Evolutionary conservation across 2,113 vertebrate species (phyloP), one percentile per base, ranked within the genome.

Genomic region (Strix aluco): DNA sequence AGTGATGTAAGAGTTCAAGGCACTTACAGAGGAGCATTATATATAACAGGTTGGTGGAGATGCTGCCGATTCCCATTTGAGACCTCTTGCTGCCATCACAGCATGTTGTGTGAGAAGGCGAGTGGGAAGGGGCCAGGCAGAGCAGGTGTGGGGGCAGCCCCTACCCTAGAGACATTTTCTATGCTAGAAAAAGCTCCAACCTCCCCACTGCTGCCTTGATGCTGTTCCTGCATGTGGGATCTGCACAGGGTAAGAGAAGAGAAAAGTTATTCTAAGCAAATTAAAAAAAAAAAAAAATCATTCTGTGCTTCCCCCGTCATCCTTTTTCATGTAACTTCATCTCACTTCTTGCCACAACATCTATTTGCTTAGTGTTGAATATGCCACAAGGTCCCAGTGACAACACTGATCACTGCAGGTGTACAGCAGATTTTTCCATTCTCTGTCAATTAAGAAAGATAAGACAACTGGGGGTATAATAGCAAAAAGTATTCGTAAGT

Each of bases 71-170:
- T 73, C 14, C 32, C 49, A 25, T 15, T 19, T 17, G 40, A 44
- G 83, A 38, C 16, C 22, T 66, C 19, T 26, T 38, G 29, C 34
- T 0, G 1, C 9, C 2, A 0, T 25, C 13, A 6, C 27, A n/a
- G 13, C 22, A 44, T 0, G 2, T 40, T 30, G 47, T 15, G 27
- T 0, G 2, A 42, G 57, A 42, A 44, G 14, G 27, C 0, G 2
- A 5, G 25, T 20, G 44, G 38, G 51, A 81, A 57, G 23, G 27
- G 40, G 16, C 18, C 0, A 1, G 19, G 38, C 8, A 71, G 57
- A 46, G 38, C 23, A n/a, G 27, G 19, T 2, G 4, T 10, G 9
- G 27, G 13, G 12, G 18, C 22, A 81, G 29, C 3, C 57, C 70
- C 55, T 46, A 29, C 34, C 34, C 38, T 46, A 77, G 38, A 29